Conservation (phyloP, 2,797 vertebrate genomes). For the Lepilemur septentrionalis region DNA sequence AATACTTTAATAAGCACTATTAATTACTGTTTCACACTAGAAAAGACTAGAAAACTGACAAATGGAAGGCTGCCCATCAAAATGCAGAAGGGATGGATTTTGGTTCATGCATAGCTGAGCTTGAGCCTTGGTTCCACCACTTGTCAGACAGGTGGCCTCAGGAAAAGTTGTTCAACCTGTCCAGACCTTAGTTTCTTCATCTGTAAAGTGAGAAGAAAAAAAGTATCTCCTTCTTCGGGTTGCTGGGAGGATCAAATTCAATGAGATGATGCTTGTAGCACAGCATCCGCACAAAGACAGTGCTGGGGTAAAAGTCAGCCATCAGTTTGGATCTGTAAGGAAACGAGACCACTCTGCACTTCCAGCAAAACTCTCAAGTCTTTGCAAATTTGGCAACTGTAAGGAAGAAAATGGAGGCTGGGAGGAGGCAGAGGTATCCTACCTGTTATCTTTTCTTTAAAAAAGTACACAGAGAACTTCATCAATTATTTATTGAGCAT, state of each 20-base stretch:
- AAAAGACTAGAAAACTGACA: neutral
- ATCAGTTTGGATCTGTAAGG: neutral
- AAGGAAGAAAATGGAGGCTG: neutral
- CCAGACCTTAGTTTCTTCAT: neutral
- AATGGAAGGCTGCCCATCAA: neutral
- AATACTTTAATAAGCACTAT: neutral
- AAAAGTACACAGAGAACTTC: neutral
- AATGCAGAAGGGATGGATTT: neutral
- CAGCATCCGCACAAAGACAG: neutral
- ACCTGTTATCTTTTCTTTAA: neutral
- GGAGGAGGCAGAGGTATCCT: neutral
- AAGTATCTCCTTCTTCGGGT: neutral
- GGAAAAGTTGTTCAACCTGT: neutral
- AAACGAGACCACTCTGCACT: neutral
- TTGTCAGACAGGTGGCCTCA: neutral
- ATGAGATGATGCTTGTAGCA: neutral
- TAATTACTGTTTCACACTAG: neutral
- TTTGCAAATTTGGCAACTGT: neutral
- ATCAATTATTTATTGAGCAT: neutral
- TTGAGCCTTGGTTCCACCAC: neutral
- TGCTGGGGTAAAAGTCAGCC: neutral
- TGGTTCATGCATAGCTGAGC: neutral
- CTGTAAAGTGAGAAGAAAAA: constrained; percentile 8
- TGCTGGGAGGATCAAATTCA: neutral
- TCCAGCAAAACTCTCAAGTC: neutral